A percentile compares a stretch with the other conserved stretches of the same genome.
phyloP scores from a whole-genome alignment of 2,113 vertebrate species.

The Rhagologus leucostigma region DNA sequence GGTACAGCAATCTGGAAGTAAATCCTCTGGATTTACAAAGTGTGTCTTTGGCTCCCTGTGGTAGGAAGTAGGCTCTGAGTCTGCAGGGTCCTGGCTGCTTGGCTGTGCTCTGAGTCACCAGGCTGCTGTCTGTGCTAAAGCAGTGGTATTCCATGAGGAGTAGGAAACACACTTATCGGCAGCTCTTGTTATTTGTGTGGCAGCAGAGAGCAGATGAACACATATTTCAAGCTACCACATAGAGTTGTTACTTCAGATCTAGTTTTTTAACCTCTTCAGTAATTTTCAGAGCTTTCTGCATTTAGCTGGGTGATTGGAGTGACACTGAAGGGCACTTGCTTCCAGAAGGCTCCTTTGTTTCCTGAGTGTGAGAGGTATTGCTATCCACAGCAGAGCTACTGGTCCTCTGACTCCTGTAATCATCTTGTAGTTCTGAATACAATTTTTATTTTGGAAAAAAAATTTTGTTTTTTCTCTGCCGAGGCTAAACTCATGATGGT shows the following conservation, averaged over 20 bases:
- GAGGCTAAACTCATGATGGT: neutral
- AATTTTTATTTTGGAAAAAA: neutral
- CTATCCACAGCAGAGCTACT: neutral
- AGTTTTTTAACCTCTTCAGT: neutral
- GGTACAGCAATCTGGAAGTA: neutral
- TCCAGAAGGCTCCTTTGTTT: neutral
- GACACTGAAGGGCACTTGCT: neutral
- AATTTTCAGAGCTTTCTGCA: neutral
- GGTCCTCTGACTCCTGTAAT: neutral
- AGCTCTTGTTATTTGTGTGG: neutral
- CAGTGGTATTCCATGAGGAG: neutral
- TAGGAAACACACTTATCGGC: neutral
- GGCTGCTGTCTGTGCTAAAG: neutral
- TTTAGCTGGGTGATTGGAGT: neutral
- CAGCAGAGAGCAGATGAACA: neutral
- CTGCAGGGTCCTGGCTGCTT: neutral
- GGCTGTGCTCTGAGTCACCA: neutral
- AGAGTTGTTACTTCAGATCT: neutral
- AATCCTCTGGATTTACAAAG: neutral
- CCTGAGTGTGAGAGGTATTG: neutral
- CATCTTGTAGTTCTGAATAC: neutral
- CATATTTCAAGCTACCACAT: neutral
- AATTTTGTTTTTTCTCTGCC: fast-evolving
- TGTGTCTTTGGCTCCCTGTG: neutral
- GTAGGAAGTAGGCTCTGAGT: neutral